Evolutionary conservation across 2,113 vertebrate genomes (phyloP).

Genomic region (Ramphastos sulfuratus): DNA sequence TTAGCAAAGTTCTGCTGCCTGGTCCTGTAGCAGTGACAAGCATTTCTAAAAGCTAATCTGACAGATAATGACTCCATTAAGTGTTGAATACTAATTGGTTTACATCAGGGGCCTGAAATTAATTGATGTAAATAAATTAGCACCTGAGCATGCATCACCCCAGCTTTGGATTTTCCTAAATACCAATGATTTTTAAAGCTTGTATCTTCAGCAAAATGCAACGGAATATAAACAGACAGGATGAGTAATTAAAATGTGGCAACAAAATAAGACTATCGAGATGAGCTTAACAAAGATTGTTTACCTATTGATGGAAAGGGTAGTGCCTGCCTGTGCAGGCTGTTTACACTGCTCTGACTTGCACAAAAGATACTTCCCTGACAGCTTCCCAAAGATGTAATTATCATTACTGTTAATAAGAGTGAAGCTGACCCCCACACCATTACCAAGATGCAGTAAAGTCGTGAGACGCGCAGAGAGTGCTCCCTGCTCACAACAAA

Average conservation of each 20-base stretch:
- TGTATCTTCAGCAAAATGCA: conserved; percentile 67
- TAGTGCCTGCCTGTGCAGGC: conserved; percentile 33
- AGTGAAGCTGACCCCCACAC: conserved; percentile 13
- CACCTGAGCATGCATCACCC: conserved; percentile 88
- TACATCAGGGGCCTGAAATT: conserved; percentile 93
- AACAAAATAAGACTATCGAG: conserved; percentile 68
- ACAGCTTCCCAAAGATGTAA: conserved; percentile 34
- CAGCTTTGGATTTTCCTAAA: conserved; percentile 75
- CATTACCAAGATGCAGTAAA: conserved; percentile 15
- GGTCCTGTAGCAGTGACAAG: conserved; percentile 86
- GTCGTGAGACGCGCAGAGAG: not conserved
- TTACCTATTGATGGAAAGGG: conserved; percentile 53
- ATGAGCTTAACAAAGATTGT: conserved; percentile 61
- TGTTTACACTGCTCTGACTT: conserved; percentile 40
- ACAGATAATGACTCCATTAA: conserved; percentile 98
- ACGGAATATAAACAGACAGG: conserved; percentile 66
- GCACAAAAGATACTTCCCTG: conserved; percentile 40
- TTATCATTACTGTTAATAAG: conserved; percentile 40
- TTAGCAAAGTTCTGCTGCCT: conserved; percentile 85
- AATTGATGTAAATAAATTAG: conserved; percentile 98
- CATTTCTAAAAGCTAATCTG: conserved; percentile 91
- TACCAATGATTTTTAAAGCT: conserved; percentile 72
- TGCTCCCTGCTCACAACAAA: not conserved
- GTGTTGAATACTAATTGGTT: conserved; percentile 92
- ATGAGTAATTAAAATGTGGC: conserved; percentile 73